Evolutionary conservation across 2,113 vertebrate species (phyloP).

Genomic region (Scomber japonicus): DNA sequence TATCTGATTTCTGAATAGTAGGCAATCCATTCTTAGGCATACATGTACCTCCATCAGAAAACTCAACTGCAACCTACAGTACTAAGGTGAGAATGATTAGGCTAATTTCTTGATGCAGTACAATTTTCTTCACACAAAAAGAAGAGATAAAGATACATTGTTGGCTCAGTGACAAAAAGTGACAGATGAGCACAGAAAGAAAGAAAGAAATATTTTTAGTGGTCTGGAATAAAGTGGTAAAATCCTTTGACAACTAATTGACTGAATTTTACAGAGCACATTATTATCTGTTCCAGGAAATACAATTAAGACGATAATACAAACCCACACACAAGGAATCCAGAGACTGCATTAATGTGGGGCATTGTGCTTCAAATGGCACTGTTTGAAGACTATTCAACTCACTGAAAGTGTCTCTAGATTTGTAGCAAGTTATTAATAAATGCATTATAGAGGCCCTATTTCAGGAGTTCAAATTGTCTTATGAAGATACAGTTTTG

Average conservation of each 20-base stretch:
- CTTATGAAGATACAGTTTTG: too few species aligned
- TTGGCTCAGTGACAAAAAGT: not conserved
- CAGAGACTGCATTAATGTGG: conserved; percentile 4
- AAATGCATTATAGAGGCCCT: not conserved
- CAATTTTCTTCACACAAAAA: not conserved
- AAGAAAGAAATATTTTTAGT: not conserved
- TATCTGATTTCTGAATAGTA: too few species aligned
- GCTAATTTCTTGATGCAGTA: too few species aligned
- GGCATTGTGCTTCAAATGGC: not conserved
- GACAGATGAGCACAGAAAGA: not conserved
- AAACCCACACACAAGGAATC: conserved; percentile 5
- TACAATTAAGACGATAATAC: not conserved
- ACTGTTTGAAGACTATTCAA: not conserved
- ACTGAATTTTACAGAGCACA: conserved; percentile 15
- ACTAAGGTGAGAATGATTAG: too few species aligned
- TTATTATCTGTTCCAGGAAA: conserved; percentile 24
- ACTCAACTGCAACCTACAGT: too few species aligned
- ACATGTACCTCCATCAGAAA: too few species aligned
- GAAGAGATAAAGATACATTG: not conserved
- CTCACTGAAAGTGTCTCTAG: not conserved
- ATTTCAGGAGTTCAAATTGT: not conserved
- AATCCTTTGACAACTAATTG: not conserved
- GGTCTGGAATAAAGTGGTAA: conserved; percentile 7
- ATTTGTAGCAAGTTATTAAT: not conserved
- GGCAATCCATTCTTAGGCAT: too few species aligned